Evolutionary conservation across 2,113 vertebrate species (phyloP).

Genomic region (Sclerurus mexicanus): DNA sequence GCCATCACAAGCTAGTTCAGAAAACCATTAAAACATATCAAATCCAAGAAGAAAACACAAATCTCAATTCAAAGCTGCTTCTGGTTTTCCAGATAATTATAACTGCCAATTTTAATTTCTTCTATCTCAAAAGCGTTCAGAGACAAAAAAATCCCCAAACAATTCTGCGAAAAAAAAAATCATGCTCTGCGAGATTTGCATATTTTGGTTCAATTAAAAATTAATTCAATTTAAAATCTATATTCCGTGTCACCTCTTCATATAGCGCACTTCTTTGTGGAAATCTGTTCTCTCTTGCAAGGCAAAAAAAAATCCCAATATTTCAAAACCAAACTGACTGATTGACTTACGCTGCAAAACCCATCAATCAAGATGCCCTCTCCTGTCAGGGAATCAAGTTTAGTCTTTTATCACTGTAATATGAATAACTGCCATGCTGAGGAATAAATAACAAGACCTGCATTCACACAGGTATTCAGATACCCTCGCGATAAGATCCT

Average conservation of each 20-base stretch:
- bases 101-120: neutral
- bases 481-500: neutral
- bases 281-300: neutral
- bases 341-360: neutral
- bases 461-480: neutral
- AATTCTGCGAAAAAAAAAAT: neutral
- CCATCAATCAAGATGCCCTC: conserved; percentile 21
- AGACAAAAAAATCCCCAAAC: neutral
- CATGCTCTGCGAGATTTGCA: neutral
- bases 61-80: neutral
- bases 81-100: neutral
- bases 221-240: neutral
- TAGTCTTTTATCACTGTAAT: neutral
- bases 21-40: neutral
- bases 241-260: neutral
- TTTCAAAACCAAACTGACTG: neutral
- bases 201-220: neutral
- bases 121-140: neutral
- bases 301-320: neutral
- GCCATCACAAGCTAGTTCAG: neutral
- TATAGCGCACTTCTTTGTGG: neutral
- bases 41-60: neutral
- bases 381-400: conserved; percentile 16
- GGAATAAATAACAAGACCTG: neutral
- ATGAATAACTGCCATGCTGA: neutral